These are phyloP conservation scores for Drosophila navojoa DNA, from an alignment of 1,140 invertebrate species.

Conservation along the genomic window DNA sequence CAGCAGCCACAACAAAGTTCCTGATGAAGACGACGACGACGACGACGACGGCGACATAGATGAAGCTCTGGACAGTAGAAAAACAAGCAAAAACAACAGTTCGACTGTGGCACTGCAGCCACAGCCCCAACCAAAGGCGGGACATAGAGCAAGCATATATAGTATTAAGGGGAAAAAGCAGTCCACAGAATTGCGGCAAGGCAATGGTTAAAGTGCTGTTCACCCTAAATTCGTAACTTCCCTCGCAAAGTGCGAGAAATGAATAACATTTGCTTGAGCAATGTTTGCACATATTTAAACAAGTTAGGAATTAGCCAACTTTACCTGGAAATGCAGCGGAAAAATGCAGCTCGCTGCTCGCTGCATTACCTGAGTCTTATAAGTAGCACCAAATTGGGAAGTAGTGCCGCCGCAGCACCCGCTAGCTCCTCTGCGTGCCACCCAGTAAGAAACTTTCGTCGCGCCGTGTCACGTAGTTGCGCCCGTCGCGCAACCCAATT, in stretches of 20 bases:
- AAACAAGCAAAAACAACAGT: slow-evolving; percentile 43
- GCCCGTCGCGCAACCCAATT: slow-evolving; percentile 69
- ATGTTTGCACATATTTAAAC: slow-evolving; percentile 80
- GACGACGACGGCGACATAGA: slow-evolving; percentile 28
- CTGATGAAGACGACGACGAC: slow-evolving; percentile 52
- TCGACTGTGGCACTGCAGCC: slow-evolving; percentile 55
- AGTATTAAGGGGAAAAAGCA: slow-evolving; percentile 13
- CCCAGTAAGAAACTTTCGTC: slow-evolving; percentile 52
- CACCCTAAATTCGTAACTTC: neutral
- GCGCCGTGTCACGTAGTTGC: slow-evolving; percentile 17
- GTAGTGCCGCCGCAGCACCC: neutral
- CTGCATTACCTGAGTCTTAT: slow-evolving; percentile 32
- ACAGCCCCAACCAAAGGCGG: slow-evolving; percentile 48
- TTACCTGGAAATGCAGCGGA: slow-evolving; percentile 54
- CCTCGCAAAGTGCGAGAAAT: slow-evolving; percentile 49
- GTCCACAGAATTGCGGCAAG: slow-evolving; percentile 7
- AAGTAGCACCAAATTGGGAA: slow-evolving; percentile 17
- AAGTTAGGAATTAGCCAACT: slow-evolving; percentile 75
- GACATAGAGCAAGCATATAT: slow-evolving; percentile 36
- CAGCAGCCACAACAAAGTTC: slow-evolving; percentile 57
- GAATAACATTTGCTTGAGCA: slow-evolving; percentile 74
- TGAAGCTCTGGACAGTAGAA: slow-evolving; percentile 7
- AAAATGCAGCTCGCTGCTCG: slow-evolving; percentile 54
- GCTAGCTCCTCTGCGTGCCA: slow-evolving; percentile 27
- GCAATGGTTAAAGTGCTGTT: slow-evolving; percentile 9